Evolutionary conservation across 2,797 vertebrate species (phyloP).

Genomic region (Novumbra hubbsi): DNA sequence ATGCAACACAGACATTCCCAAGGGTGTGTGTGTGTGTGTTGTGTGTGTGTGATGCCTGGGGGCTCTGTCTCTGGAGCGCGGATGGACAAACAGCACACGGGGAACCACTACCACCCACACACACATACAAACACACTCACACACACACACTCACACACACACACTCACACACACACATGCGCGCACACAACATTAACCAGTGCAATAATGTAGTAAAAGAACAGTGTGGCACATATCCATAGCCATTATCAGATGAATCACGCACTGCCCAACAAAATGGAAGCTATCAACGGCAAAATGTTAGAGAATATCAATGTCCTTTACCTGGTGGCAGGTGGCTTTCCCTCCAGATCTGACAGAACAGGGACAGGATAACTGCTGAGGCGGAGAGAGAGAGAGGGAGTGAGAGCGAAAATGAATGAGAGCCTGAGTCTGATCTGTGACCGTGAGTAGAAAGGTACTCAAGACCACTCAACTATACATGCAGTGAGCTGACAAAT

Average conservation of each 20-base stretch:
- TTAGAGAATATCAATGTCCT: slow-evolving; percentile 22
- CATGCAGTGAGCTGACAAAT: slow-evolving; percentile 67
- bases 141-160: slow-evolving; percentile 13
- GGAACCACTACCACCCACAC: slow-evolving; percentile 23
- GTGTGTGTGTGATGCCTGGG: not conserved
- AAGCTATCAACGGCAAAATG: slow-evolving; percentile 1
- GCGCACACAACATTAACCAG: slow-evolving; percentile 19
- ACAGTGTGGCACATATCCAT: not conserved
- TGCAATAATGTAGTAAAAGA: slow-evolving; percentile 17
- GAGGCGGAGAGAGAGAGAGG: slow-evolving; percentile 38
- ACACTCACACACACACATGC: slow-evolving; percentile 12
- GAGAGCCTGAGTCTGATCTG: slow-evolving; percentile 43
- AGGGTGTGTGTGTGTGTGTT: not conserved
- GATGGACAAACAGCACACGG: slow-evolving; percentile 49
- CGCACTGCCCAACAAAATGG: not conserved
- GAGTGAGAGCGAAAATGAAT: slow-evolving; percentile 67
- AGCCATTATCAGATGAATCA: slow-evolving; percentile 6
- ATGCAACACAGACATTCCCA: slow-evolving; percentile 8
- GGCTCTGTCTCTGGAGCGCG: slow-evolving; percentile 19
- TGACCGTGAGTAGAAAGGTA: slow-evolving; percentile 49
- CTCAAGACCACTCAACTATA: slow-evolving; percentile 56
- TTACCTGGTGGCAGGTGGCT: slow-evolving; percentile 70
- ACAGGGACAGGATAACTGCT: slow-evolving; percentile 4
- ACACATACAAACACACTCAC: slow-evolving; percentile 21
- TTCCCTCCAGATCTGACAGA: slow-evolving; percentile 64